Evolutionary conservation across 2,113 vertebrate genomes (phyloP), one percentile per base, ranked within the genome.

Genomic region (Isurus oxyrinchus): DNA sequence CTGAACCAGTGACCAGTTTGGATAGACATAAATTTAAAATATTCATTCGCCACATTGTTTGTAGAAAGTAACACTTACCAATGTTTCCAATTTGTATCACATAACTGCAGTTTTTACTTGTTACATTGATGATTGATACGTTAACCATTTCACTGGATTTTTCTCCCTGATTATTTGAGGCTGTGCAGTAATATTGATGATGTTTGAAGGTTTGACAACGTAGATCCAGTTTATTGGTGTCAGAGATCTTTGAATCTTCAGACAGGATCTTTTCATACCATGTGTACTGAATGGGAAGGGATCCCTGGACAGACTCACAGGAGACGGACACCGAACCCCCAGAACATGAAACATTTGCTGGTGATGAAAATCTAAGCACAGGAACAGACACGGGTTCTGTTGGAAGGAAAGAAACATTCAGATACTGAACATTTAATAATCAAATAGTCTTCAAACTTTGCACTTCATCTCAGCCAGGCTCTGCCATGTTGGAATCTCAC

Each of bases 221-320:
- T 35, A 91, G 88, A 59, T 57, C 88, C 88, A 91, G 55, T 91
- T 91, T 19, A 91, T 61, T 61, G 55, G 88, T n/a, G 25, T 14
- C 31, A 16, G 88, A 91, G 55, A 91, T 16, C 55, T 35, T 59
- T 35, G 31, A 59, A n/a, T n/a, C 11, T 57, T 35, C 27, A 59
- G 55, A 59, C 31, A 55, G 11, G 55, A 19, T 11, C n/a, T 67
- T 40, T 44, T 94, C 35, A 44, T 23, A 44, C 91, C 91, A 94
- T 23, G 35, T 66, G 91, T 94, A 94, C 5, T 27, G 59, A 67
- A 94, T 94, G 61, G 91, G 91, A 11, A 94, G 91, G n/a, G 91
- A 67, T 21, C 91, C 91, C 16, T 13, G 59, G 61, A 10, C 5
- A 44, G 91, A 94, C 61, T 67, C 91, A 67, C 91, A 94, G n/a